phyloP scores from a whole-genome alignment of 2,113 vertebrate species.

The Zosterops lateralis region DNA sequence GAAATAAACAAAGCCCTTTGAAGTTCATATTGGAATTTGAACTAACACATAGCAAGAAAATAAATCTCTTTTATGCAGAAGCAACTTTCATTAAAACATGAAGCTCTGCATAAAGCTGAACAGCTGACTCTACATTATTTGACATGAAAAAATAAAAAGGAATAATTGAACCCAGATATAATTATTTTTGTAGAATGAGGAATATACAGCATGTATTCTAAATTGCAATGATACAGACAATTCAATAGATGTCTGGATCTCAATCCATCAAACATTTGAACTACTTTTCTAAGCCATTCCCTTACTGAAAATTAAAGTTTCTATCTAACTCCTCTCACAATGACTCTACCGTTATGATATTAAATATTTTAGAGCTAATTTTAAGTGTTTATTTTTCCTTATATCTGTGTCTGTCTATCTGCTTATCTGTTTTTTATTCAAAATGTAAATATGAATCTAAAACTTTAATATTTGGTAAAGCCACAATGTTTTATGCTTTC shows the following conservation, averaged over 20 bases:
- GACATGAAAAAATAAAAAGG: not conserved
- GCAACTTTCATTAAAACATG: not conserved
- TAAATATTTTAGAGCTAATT: not conserved
- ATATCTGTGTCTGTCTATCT: not conserved
- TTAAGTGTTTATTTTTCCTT: not conserved
- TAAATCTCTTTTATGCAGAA: not conserved
- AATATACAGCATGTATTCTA: not conserved
- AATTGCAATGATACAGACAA: not conserved
- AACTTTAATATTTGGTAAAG: slow-evolving; percentile 1
- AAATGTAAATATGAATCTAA: not conserved
- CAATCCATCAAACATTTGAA: not conserved
- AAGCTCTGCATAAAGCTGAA: not conserved
- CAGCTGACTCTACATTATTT: not conserved
- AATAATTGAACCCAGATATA: not conserved
- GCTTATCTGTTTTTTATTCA: not conserved
- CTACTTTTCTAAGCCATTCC: not conserved
- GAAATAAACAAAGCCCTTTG: not conserved
- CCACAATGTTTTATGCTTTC: slow-evolving; percentile 42
- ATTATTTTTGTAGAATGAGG: not conserved
- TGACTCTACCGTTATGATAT: not conserved
- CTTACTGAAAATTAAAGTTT: not conserved
- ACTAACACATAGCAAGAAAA: not conserved
- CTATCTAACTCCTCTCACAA: not conserved
- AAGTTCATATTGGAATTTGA: not conserved
- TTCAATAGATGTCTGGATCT: not conserved